Evolutionary conservation across 2,113 vertebrate species (phyloP), one percentile per base, ranked within the genome.

Genomic region (Chrysemys picta): DNA sequence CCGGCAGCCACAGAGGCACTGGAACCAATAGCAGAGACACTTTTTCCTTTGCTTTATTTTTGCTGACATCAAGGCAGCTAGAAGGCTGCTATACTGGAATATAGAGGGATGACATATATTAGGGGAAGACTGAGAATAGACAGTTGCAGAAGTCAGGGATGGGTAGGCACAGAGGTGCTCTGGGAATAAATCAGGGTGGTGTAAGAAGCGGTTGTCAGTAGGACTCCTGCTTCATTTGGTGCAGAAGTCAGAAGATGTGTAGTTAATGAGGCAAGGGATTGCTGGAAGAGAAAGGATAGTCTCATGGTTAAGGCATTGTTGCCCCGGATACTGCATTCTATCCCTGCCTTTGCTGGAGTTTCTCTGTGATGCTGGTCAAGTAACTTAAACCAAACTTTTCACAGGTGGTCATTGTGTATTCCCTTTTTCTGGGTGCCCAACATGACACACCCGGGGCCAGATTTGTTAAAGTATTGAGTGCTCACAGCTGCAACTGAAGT

Each of bases 101-200:
- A 3, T 0, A 25, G 4, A 84, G 80, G 8, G 4, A 62, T 0
- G 0, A 91, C 82, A 52, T 3, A 13, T 45, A 10, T 78, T 78
- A 45, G 25, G 16, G n/a, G 9, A 69, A 89, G 54, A 1, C 22
- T 72, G 35, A 72, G 35, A 38, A 38, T 10, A 38, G 17, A 85
- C 25, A 62, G 35, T 9, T 81, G 25, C 42, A 47, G 25, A 13
- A 45, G 12, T 78, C 42, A 47, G 42, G 25, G 22, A 45, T 25
- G 16, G 38, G 25, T 38, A 24, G 9, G 22, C 47, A 45, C 24
- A 76, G 75, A 76, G 17, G 16, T 72, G 19, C n/a, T 72, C 19
- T 72, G 65, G n/a, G 35, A 38, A 38, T 72, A 8, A 72, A n/a
- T 72, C 65, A 72, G 65, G 19, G n/a, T 72, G n/a, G 19, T 38